Percentiles rank a stretch among this genome's conserved stretches.
These are phyloP conservation scores for Drosophila eohydei DNA, from an alignment of 2,888 invertebrate genomes.

Conservation along the genomic window DNA sequence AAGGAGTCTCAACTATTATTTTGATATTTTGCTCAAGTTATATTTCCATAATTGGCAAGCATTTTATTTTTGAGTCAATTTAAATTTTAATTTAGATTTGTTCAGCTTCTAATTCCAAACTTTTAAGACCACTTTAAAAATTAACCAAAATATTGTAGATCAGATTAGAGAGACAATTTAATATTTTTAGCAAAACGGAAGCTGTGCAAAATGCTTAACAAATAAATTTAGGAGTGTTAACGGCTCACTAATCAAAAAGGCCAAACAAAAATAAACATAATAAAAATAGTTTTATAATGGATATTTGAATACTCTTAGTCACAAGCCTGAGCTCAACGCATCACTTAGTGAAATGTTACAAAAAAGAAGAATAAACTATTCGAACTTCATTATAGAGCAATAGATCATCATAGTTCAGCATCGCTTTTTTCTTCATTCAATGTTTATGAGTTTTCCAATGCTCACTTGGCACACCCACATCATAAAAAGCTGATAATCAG, in stretches of 20 bases:
- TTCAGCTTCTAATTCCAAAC: background rate
- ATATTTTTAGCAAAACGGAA: background rate
- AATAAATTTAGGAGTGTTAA: background rate
- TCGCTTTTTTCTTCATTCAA: background rate
- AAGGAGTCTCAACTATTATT: too few species aligned
- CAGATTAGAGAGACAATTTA: background rate
- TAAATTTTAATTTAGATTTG: background rate
- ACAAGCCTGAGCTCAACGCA: background rate
- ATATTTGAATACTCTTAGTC: background rate
- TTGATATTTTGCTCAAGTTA: background rate
- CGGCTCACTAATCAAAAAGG: background rate
- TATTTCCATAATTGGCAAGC: background rate
- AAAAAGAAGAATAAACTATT: background rate
- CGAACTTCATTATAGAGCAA: background rate
- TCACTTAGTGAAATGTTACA: background rate
- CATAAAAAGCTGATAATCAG: constrained; percentile 32
- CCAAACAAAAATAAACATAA: background rate
- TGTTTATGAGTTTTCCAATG: constrained; percentile 25
- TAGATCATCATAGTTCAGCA: constrained; percentile 16
- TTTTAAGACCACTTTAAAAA: background rate
- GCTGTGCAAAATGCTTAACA: background rate
- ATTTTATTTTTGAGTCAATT: background rate
- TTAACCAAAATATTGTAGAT: background rate
- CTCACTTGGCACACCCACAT: constrained; percentile 48
- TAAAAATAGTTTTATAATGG: background rate